Evolutionary conservation across 2,888 invertebrate species (phyloP).

Genomic region (Lepeophtheirus nordmannii): DNA sequence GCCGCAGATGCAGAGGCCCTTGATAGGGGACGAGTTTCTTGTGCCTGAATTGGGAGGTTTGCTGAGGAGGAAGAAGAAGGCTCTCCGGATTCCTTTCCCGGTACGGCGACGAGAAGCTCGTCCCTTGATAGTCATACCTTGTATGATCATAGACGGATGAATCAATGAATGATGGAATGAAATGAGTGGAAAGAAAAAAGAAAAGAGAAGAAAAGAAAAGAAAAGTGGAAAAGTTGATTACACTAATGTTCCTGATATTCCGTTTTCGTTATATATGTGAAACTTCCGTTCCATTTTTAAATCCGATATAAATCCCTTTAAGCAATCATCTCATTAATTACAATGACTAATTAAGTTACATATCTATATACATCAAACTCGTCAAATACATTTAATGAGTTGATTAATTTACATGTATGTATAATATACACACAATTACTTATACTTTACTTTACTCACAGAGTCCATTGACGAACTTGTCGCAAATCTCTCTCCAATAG

Average conservation of each 20-base stretch:
- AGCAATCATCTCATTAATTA: too few species aligned
- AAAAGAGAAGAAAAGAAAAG: neutral
- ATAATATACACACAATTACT: too few species aligned
- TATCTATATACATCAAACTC: too few species aligned
- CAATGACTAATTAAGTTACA: too few species aligned
- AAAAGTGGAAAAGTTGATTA: neutral
- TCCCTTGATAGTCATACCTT: constrained; percentile 21
- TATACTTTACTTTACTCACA: constrained; percentile 4
- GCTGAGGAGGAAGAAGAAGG: constrained; percentile 11
- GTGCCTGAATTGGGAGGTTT: neutral
- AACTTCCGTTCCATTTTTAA: neutral
- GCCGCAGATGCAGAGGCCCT: neutral
- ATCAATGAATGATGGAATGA: too few species aligned
- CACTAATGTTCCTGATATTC: neutral
- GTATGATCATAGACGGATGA: too few species aligned
- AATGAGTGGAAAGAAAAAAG: neutral
- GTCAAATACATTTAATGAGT: too few species aligned
- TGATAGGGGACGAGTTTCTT: constrained; percentile 1
- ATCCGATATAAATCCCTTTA: neutral
- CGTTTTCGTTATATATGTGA: neutral
- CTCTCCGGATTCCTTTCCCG: constrained; percentile 14
- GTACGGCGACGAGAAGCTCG: constrained; percentile 21
- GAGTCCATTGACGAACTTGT: constrained; percentile 23
- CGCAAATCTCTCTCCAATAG: constrained; percentile 24
- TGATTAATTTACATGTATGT: too few species aligned